phyloP scores from a whole-genome alignment of 2,797 vertebrate genomes.

The Pempheris klunzingeri region DNA sequence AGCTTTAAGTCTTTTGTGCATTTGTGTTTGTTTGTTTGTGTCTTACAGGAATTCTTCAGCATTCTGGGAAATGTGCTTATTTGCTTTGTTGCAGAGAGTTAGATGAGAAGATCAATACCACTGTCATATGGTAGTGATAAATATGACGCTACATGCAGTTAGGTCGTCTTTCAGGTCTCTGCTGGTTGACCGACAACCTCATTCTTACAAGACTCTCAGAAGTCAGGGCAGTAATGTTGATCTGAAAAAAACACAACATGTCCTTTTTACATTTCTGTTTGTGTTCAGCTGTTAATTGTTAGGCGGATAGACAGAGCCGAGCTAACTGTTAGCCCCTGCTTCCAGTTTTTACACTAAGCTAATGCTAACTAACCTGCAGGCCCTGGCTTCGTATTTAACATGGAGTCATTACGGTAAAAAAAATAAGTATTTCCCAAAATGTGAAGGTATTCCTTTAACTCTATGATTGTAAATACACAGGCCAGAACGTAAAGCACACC shows the following conservation, averaged over 20 bases:
- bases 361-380: background rate
- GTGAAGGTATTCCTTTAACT: conserved; percentile 23
- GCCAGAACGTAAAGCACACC: conserved; percentile 23
- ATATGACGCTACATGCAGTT: conserved; percentile 4
- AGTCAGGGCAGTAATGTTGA: background rate
- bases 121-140: background rate
- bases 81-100: background rate
- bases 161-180: background rate
- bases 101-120: background rate
- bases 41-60: conserved; percentile 22
- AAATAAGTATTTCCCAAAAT: conserved; percentile 2
- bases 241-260: background rate
- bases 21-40: background rate
- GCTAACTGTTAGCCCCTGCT: background rate
- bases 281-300: background rate
- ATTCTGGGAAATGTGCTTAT: conserved; percentile 15
- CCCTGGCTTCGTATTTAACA: background rate
- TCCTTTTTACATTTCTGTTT: background rate
- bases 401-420: background rate
- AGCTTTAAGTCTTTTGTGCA: conserved; percentile 10
- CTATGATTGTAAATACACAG: conserved; percentile 48
- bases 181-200: background rate
- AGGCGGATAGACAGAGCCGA: background rate
- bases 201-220: background rate
- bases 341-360: background rate